Evolutionary conservation across 2,888 invertebrate species (phyloP), one percentile per base, ranked within the genome.

Genomic region (Tridacna gigas): DNA sequence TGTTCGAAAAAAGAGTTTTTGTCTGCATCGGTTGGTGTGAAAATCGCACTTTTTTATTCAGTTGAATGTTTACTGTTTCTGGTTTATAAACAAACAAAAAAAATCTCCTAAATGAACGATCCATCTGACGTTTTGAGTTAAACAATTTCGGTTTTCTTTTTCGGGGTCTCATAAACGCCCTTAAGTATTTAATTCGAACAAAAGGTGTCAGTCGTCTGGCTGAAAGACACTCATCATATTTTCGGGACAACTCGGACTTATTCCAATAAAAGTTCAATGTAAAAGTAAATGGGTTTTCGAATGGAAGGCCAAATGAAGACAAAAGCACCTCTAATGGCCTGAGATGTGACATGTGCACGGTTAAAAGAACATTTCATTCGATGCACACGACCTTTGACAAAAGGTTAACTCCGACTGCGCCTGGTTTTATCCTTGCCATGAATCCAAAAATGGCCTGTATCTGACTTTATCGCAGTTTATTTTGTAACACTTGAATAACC

Each of bases 151-250:
- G 37, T 37, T 37, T 37, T 37, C 37, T 37, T 37, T 37, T 37
- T 37, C 37, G 3, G 37, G 7, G 37, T 37, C 37, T 37, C 28
- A 69, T 69, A 45, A 69, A 69, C n/a, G 69, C 28, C 13, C n/a
- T 78, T 84, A 74, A 71, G 79, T 74, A 76, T 77, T 83, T 83
- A 83, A 66, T 80, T 79, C 83, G 81, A 77, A 87, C 87, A 87
- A 87, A 86, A 87, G 85, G 87, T 87, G 87, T 87, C 87, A 87
- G 80, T 82, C 83, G 80, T 37, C 75, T 22, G 20, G n/a, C 37
- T 66, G 76, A 78, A 61, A 73, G 48, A 51, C 71, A 47, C 47
- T 71, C 78, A 71, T 71, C 71, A 71, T 51, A 71, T 51, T 48
- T 51, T 48, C 26, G 47, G 71, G 51, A 71, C 51, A 51, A 48